Evolutionary conservation across 1,140 invertebrate species (phyloP).

Genomic region (Sycophaga agraensis): DNA sequence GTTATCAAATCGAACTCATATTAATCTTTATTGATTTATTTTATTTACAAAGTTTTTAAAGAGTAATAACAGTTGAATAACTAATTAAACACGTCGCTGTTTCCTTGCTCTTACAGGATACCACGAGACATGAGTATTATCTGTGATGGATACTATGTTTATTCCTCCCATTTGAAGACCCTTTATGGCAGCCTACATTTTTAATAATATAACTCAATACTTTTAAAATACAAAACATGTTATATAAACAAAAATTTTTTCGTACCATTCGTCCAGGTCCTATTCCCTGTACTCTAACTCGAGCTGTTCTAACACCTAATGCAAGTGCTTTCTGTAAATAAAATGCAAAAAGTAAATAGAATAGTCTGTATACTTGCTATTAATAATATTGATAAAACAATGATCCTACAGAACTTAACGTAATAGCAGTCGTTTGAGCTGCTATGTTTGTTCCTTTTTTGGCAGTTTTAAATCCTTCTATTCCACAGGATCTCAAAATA

Average conservation of each 20-base stretch:
- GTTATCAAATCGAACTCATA: too few relatives aligned
- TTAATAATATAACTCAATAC: neutral
- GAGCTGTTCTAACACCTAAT: conserved; percentile 71
- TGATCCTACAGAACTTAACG: conserved; percentile 70
- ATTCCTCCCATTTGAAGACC: conserved; percentile 87
- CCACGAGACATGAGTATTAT: conserved; percentile 80
- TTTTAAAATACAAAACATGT: neutral
- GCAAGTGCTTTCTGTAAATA: conserved; percentile 71
- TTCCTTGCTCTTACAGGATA: conserved; percentile 75
- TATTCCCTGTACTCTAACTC: conserved; percentile 76
- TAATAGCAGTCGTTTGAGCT: conserved; percentile 88
- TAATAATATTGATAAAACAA: conserved; percentile 29
- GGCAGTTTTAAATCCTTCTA: conserved; percentile 93
- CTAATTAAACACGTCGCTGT: conserved; percentile 68
- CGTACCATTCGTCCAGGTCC: conserved; percentile 86
- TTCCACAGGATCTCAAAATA: conserved; percentile 73
- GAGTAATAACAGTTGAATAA: neutral
- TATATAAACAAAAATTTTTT: neutral
- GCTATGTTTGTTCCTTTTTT: conserved; percentile 95
- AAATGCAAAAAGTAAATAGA: neutral
- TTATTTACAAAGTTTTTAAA: neutral
- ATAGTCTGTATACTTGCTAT: neutral
- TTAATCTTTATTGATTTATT: too few relatives aligned
- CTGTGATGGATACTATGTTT: conserved; percentile 87
- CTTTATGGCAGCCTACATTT: conserved; percentile 81